Conservation (phyloP, 2,888 invertebrate genomes). For the Cybosia mesomella region DNA sequence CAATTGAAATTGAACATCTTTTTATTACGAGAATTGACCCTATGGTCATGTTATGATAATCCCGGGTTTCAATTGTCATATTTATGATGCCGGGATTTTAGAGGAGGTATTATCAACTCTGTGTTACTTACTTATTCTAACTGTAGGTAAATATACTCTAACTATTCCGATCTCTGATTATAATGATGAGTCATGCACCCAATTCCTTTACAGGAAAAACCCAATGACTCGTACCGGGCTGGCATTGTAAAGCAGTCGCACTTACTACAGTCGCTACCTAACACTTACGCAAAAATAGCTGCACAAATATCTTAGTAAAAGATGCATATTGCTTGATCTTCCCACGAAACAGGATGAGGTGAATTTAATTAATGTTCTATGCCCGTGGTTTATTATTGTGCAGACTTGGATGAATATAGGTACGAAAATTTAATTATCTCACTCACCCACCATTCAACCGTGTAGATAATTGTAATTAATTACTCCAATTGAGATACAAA, state of each 20-base stretch:
- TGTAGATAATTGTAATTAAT: slow-evolving; percentile 8
- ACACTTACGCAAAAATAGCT: background rate
- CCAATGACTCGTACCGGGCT: background rate
- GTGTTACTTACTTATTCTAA: too few species aligned
- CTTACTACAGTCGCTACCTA: background rate
- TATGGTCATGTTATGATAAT: too few species aligned
- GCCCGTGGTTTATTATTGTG: slow-evolving; percentile 35
- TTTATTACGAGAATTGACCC: too few species aligned
- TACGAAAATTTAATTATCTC: slow-evolving; percentile 44
- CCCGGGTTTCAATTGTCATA: too few species aligned
- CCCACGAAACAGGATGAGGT: slow-evolving; percentile 56
- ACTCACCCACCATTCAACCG: slow-evolving; percentile 15
- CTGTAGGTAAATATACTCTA: too few species aligned
- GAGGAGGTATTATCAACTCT: too few species aligned
- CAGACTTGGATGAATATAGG: slow-evolving; percentile 27
- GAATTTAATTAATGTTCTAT: slow-evolving; percentile 48
- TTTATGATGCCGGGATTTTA: too few species aligned
- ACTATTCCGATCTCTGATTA: too few species aligned
- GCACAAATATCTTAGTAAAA: background rate
- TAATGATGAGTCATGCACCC: too few species aligned
- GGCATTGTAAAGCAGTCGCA: background rate
- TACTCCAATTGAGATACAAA: slow-evolving; percentile 22
- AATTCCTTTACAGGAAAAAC: too few species aligned
- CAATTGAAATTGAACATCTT: too few species aligned
- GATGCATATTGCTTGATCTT: slow-evolving; percentile 42